Base-by-base conservation (phyloP, 2,888 invertebrate genomes). In the Linnaemya vulpina region DNA sequence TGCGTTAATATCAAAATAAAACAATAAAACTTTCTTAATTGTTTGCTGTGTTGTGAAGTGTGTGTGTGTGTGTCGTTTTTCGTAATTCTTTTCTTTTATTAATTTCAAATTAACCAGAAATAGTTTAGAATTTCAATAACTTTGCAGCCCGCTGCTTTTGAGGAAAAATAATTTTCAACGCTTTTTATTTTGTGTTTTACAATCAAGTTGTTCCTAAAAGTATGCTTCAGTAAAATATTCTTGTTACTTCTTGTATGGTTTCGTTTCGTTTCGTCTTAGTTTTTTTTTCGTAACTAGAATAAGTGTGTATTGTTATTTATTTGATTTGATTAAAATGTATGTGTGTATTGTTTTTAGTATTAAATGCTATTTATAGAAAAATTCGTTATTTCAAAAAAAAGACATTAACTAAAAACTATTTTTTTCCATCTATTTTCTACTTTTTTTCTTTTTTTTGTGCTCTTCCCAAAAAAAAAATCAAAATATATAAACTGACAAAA, bases 271-370 rank as follows among this genome's bases (percentile, higher is more conserved):
- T 30, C 20, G 88, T 87, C 86, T 87, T 25, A 17, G 20, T 49
- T n/a, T 17, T 15, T 58, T 46, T 30, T 30, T 22, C 49, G 87
- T 89, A n/a, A n/a, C n/a, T 90, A 89, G 91, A 89, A 88, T 87
- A 89, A 90, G 90, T 90, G 89, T 89, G 43, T 71, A 71, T 51
- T 62, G 87, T 89, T 86, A 43, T 58, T 78, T 38, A 51, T 53
- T 70, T 60, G 30, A 30, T 55, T n/a, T 15, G 7, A 35, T 55
- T 60, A 30, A 46, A 60, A 30, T 68, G 38, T 67, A 40, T 71
- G 15, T 84, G 62, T 78, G 65, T 83, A 73, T 85, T 75, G 60
- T 63, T 86, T 82, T 83, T 77, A 84, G 79, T 86, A 70, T 43
- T 78, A 58, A 81, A 63, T 65, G 77, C 73, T 70, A 83, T 68